Conservation (phyloP, 2,797 vertebrate genomes). For the Danio jaintianensis region DNA sequence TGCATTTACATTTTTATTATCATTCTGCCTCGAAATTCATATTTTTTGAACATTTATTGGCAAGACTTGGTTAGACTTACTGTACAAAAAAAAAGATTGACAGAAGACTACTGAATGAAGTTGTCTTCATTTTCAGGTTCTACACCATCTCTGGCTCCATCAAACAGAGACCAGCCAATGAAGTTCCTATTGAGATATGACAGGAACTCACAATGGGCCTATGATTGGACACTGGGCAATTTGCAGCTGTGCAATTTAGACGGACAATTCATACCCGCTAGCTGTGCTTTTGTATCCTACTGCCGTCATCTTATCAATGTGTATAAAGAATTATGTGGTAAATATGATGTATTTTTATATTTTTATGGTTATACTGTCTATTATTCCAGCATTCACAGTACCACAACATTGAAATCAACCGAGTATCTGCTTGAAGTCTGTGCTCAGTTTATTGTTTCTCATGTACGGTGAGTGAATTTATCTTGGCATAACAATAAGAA, state of each 20-base stretch:
- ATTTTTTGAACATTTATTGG: neutral
- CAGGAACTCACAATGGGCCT: conserved; percentile 21
- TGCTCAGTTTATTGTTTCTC: neutral
- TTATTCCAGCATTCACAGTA: conserved; percentile 23
- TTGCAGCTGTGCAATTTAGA: conserved; percentile 18
- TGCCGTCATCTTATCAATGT: neutral
- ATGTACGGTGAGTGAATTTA: neutral
- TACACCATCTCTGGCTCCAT: conserved; percentile 72
- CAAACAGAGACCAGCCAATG: conserved; percentile 66
- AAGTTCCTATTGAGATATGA: conserved; percentile 70
- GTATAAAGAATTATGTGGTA: conserved; percentile 15
- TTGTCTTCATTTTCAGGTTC: conserved; percentile 66
- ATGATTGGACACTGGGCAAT: conserved; percentile 22
- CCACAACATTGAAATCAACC: neutral
- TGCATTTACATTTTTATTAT: neutral
- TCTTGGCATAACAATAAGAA: no score
- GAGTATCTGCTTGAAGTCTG: neutral
- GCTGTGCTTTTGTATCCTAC: neutral
- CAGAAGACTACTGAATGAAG: conserved; percentile 14
- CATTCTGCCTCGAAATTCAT: no score
- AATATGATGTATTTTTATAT: conserved; percentile 44
- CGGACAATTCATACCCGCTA: neutral
- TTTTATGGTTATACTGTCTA: conserved; percentile 55
- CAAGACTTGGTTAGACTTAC: conserved; percentile 6
- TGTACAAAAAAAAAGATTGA: neutral